Evolutionary conservation across 2,113 vertebrate genomes (phyloP), one percentile per base, ranked within the genome.

Genomic region (Pungitius pungitius): DNA sequence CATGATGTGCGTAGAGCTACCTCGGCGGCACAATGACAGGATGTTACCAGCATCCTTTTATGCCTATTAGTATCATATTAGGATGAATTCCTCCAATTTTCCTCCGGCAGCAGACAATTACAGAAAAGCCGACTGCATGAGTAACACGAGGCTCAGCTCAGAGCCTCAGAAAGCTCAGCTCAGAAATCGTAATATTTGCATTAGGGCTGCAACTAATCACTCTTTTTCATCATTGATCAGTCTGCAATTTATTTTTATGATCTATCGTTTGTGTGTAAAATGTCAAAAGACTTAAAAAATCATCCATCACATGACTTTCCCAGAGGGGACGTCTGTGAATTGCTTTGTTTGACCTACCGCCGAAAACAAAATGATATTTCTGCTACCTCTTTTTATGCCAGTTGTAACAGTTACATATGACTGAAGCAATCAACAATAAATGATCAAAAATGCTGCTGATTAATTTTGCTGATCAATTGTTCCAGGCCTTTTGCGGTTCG

Each of bases 21-120:
- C 30, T 61, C 55, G 58, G 59, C 15, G 2, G 45, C 3, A 40
- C 22, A 26, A 47, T 17, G 39, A 13, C 17, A 45, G 40, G 27
- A 12, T 35, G 22, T 42, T 58, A 56, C 65, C 9, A 63, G 49
- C 60, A 35, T 57, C 30, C 35, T 49, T 59, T 69, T 22, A 27
- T 43, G 42, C 9, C n/a, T 40, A n/a, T 64, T 68, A 66, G 30
- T 47, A 47, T 73, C 20, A 70, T 63, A 66, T 65, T 64, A 47
- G 20, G 35, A 55, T 69, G 30, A 72, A 80, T 27, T 56, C 40
- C 14, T 69, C 15, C 13, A 35, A 17, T 73, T 47, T 85, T 49
- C 7, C 49, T 30, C 56, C 42, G 24, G 61, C 22, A 59, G 42
- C 14, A 60, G 42, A 47, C 55, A 39, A 58, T 79, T 69, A 58